These are phyloP conservation scores for Folsomia manolachei DNA, from an alignment of 2,888 invertebrate species.

Conservation along the genomic window DNA sequence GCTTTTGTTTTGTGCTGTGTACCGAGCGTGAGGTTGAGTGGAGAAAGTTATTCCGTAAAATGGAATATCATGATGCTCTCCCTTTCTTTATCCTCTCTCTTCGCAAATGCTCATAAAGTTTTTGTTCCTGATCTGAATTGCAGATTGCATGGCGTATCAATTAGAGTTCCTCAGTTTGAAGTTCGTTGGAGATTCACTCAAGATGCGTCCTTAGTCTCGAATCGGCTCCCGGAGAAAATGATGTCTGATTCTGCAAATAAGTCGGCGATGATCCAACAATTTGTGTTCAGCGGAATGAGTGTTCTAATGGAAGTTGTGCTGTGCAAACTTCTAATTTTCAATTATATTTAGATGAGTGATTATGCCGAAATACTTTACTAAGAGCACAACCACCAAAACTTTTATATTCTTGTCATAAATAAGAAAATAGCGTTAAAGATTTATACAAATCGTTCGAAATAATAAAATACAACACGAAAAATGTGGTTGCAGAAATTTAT, in stretches of 20 bases:
- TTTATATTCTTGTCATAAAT: too few relatives aligned
- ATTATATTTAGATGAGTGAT: neutral
- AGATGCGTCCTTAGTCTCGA: neutral
- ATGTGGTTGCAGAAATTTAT: too few relatives aligned
- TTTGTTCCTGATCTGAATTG: slow-evolving; percentile 11
- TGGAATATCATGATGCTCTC: too few relatives aligned
- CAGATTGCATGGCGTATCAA: slow-evolving; percentile 19
- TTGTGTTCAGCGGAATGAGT: neutral
- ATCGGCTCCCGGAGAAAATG: slow-evolving; percentile 11
- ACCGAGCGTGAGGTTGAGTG: too few relatives aligned
- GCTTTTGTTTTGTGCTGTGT: neutral
- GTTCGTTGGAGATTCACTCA: slow-evolving; percentile 14
- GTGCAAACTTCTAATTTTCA: neutral
- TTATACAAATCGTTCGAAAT: neutral
- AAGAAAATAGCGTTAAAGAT: too few relatives aligned
- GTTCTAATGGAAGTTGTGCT: neutral
- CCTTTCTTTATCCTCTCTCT: too few relatives aligned
- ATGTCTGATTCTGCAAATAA: slow-evolving; percentile 6
- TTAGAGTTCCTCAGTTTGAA: slow-evolving; percentile 19
- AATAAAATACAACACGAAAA: neutral
- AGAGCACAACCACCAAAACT: neutral
- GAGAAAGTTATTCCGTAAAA: too few relatives aligned
- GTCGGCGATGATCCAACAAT: neutral
- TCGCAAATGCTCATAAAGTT: too few relatives aligned
- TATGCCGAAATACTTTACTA: neutral